Evolutionary conservation across 2,888 invertebrate species (phyloP).

Genomic region (Ochropleura plecta): DNA sequence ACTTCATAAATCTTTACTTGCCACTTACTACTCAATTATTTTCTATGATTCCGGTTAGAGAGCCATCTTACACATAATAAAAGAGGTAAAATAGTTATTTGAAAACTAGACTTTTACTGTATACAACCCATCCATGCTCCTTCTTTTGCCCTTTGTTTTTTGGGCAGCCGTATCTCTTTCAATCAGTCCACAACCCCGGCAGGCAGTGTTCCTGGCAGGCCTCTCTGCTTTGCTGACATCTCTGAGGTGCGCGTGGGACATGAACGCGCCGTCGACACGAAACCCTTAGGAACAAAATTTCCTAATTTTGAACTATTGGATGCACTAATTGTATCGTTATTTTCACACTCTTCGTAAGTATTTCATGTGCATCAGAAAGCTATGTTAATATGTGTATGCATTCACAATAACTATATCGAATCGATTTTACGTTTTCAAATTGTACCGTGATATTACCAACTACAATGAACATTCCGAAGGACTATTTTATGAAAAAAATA

Average conservation of each 20-base stretch:
- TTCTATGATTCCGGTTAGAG: neutral
- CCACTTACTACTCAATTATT: neutral
- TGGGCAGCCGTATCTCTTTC: no score
- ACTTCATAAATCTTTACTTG: neutral
- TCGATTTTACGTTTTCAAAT: slow-evolving; percentile 31
- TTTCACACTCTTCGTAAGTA: slow-evolving; percentile 1
- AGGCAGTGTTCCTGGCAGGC: no score
- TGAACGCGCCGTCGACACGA: no score
- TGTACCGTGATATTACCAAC: neutral
- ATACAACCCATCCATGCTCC: no score
- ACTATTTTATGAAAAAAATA: neutral
- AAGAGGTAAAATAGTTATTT: neutral
- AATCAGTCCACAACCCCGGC: no score
- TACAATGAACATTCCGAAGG: slow-evolving; percentile 26
- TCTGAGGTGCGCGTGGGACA: no score
- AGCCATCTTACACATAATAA: neutral
- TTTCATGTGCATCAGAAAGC: neutral
- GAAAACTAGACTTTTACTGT: neutral
- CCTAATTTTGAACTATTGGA: neutral
- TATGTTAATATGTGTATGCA: slow-evolving; percentile 12
- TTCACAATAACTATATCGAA: slow-evolving; percentile 30
- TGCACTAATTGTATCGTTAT: neutral
- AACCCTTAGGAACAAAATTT: neutral
- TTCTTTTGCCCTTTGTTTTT: no score
- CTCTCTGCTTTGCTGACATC: no score